Conservation (phyloP, 2,888 invertebrate genomes). For the Andrena dorsata region DNA sequence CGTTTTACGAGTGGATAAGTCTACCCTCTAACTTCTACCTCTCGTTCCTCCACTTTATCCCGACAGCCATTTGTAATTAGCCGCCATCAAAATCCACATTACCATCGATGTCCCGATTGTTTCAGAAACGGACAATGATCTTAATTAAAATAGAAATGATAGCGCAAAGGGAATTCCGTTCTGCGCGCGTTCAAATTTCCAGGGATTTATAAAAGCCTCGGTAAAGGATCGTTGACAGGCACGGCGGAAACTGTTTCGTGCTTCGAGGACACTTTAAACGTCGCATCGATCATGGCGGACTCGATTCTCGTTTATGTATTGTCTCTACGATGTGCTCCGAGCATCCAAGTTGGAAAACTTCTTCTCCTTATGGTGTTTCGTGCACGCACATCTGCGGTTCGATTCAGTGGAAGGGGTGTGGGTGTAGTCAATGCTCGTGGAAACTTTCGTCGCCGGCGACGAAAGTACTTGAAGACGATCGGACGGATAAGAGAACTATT, state of each 20-base stretch:
- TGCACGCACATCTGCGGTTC: not conserved
- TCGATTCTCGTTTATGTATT: constrained; percentile 11
- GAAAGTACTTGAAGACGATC: constrained; percentile 9
- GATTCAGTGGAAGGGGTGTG: constrained; percentile 1
- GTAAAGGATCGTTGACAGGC: constrained; percentile 2
- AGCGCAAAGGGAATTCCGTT: not conserved
- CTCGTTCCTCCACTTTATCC: not conserved
- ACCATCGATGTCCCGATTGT: not conserved
- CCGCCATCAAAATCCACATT: not conserved
- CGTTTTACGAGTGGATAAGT: constrained; percentile 42
- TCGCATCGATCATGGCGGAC: constrained; percentile 27
- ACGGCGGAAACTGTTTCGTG: not conserved
- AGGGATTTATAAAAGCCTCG: not conserved
- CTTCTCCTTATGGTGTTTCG: not conserved
- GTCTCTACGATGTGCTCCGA: constrained; percentile 18
- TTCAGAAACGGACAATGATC: not conserved
- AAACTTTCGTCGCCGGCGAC: constrained; percentile 17
- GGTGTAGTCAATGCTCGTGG: not conserved
- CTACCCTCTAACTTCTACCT: constrained; percentile 7
- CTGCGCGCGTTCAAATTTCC: not conserved
- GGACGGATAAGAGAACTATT: constrained; percentile 2
- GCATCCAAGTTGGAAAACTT: constrained; percentile 13
- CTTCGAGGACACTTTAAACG: constrained; percentile 19
- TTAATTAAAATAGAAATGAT: not conserved
- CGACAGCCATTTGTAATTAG: constrained; percentile 9